Percentiles rank a stretch among this genome's conserved stretches.
phyloP scores from a whole-genome alignment of 2,797 vertebrate species.

The Galagoides demidoff region DNA sequence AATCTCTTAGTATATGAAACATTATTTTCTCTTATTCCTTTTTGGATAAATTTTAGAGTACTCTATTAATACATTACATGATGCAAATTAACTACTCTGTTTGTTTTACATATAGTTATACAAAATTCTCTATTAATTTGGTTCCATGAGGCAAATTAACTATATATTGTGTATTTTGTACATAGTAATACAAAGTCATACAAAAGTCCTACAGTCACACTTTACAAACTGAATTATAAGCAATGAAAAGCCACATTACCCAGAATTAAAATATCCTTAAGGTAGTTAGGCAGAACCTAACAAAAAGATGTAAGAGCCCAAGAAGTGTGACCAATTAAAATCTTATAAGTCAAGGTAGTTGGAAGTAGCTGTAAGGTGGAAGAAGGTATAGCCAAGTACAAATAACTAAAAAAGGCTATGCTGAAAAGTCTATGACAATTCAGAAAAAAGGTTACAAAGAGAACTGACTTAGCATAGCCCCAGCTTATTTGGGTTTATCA shows the following conservation, averaged over 20 bases:
- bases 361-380: neutral
- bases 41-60: conserved; percentile 45
- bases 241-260: conserved; percentile 2
- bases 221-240: conserved; percentile 13
- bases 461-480: neutral
- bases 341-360: conserved; percentile 4
- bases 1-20: conserved; percentile 20
- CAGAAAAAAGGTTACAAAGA: neutral
- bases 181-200: neutral
- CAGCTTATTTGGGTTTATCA: neutral
- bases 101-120: neutral
- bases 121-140: too few species aligned
- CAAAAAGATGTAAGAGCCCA: conserved; percentile 36
- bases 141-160: too few species aligned
- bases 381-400: neutral
- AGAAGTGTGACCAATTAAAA: conserved; percentile 12
- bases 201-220: neutral
- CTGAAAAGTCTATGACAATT: neutral
- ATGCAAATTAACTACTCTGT: conserved; percentile 9
- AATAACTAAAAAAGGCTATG: conserved; percentile 37
- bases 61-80: neutral
- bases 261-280: conserved; percentile 51
- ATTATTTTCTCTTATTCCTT: neutral
- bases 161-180: too few species aligned
- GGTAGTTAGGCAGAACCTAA: conserved; percentile 25